Percentiles rank a stretch among this genome's conserved stretches.
These are phyloP conservation scores for Saccostrea glomerata DNA, from an alignment of 1,140 invertebrate genomes.

Conservation along the genomic window DNA sequence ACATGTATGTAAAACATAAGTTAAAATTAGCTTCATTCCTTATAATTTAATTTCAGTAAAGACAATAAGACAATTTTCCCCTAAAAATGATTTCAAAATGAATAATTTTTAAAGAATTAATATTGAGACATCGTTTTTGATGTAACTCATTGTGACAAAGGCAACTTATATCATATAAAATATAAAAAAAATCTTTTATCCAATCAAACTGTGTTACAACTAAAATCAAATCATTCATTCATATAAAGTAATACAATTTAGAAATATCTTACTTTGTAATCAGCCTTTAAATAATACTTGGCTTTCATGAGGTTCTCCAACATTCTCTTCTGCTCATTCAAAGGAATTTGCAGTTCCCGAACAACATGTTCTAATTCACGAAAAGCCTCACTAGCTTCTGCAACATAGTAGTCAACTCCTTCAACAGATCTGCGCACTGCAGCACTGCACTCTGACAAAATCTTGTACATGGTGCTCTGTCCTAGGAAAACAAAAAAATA, in stretches of 20 bases:
- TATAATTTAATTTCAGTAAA: no score
- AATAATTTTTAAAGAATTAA: not conserved
- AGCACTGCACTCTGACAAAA: no score
- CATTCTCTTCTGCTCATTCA: not conserved
- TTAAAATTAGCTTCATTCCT: no score
- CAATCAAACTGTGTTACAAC: no score
- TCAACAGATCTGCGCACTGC: slow-evolving; percentile 16
- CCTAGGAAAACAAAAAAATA: not conserved
- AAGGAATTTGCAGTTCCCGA: not conserved
- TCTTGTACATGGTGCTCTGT: not conserved
- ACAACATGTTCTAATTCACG: not conserved
- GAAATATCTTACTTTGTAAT: not conserved
- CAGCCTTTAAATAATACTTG: not conserved
- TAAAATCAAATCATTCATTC: not conserved
- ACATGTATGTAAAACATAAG: no score
- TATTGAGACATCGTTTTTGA: not conserved
- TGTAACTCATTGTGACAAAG: not conserved
- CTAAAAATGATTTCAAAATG: no score
- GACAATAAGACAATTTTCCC: no score
- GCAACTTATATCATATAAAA: not conserved
- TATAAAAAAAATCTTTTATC: no score
- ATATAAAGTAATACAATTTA: not conserved
- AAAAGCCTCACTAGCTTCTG: slow-evolving; percentile 23
- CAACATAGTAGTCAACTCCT: slow-evolving; percentile 42
- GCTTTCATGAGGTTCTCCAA: not conserved